phyloP scores from a whole-genome alignment of 1,140 invertebrate genomes.

The Mactra quadrangularis region DNA sequence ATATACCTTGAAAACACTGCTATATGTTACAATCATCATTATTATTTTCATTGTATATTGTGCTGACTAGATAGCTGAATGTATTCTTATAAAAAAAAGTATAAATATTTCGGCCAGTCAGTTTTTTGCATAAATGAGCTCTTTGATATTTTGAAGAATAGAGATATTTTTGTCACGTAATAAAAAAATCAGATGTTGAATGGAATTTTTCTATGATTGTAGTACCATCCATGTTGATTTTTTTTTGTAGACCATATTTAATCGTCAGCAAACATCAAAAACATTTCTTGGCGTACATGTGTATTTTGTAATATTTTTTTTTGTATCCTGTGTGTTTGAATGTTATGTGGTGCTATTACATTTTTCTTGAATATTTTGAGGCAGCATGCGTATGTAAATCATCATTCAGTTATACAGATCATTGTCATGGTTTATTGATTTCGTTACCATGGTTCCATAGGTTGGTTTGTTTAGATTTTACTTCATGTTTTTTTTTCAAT shows the following conservation, averaged over 20 bases:
- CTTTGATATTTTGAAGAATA: too few species aligned
- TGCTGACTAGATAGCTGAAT: too few species aligned
- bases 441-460: neutral
- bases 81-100: too few species aligned
- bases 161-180: too few species aligned
- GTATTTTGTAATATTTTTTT: neutral
- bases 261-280: neutral
- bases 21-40: too few species aligned
- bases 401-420: neutral
- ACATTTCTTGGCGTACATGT: neutral
- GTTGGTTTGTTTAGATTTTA: neutral
- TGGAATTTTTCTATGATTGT: too few species aligned
- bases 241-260: neutral
- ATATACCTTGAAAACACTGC: too few species aligned
- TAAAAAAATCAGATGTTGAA: too few species aligned
- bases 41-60: too few species aligned
- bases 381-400: neutral
- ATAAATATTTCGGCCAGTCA: too few species aligned
- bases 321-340: conserved; percentile 14
- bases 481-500: neutral
- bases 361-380: conserved; percentile 34
- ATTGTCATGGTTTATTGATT: neutral
- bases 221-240: conserved; percentile 3
- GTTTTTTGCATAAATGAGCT: too few species aligned
- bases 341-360: conserved; percentile 13